A percentile compares a stretch with the other conserved stretches of the same genome.
These are phyloP conservation scores for Festucalex cinctus DNA, from an alignment of 2,113 vertebrate genomes.

Conservation along the genomic window DNA sequence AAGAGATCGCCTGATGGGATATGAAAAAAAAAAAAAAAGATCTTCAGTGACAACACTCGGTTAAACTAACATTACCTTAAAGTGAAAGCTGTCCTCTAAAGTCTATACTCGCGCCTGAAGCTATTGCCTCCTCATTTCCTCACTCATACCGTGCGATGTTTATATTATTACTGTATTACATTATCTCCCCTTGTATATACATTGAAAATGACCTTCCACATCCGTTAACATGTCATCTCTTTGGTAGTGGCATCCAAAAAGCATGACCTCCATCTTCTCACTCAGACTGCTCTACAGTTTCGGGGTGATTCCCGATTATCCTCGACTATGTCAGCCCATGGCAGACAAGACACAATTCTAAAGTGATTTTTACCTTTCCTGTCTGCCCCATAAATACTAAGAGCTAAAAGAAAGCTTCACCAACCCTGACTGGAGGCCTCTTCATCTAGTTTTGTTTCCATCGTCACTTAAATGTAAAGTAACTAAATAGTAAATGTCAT, in stretches of 20 bases:
- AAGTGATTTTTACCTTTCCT: conserved; percentile 73
- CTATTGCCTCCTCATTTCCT: conserved; percentile 28
- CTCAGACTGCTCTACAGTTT: conserved; percentile 60
- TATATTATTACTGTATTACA: conserved; percentile 64
- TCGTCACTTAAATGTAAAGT: conserved; percentile 26
- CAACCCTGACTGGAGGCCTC: conserved; percentile 39
- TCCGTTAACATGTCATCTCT: conserved; percentile 69
- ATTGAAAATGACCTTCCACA: conserved; percentile 68
- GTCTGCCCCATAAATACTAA: conserved; percentile 42
- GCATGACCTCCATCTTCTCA: conserved; percentile 52
- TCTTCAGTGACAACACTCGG: conserved; percentile 38
- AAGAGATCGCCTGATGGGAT: too few relatives aligned
- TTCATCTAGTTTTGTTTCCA: conserved; percentile 26
- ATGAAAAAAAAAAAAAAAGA: conserved; percentile 41
- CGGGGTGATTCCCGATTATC: conserved; percentile 78
- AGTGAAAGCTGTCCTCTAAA: conserved; percentile 50
- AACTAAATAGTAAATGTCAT: conserved; percentile 55
- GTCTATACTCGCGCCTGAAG: conserved; percentile 37
- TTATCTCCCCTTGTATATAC: conserved; percentile 60
- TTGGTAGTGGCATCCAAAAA: conserved; percentile 62
- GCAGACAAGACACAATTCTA: conserved; percentile 69
- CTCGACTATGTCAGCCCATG: conserved; percentile 79
- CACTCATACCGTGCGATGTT: conserved; percentile 43
- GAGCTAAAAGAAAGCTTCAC: conserved; percentile 55
- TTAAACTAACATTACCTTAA: conserved; percentile 60